Evolutionary conservation across 2,797 vertebrate species (phyloP).

Genomic region (Acestrorhynchus altus): DNA sequence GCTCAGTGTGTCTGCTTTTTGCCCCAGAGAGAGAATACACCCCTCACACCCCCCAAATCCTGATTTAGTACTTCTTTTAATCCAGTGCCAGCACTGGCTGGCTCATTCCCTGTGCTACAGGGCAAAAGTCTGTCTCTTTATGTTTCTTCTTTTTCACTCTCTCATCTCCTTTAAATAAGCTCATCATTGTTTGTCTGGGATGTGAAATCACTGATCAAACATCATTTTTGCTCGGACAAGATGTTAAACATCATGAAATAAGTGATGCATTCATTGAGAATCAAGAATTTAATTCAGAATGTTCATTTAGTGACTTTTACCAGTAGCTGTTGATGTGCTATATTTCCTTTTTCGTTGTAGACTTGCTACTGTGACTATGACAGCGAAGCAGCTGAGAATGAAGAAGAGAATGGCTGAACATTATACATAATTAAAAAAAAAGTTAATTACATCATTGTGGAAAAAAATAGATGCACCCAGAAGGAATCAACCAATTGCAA

Average conservation of each 20-base stretch:
- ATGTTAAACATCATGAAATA: neutral
- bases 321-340: neutral
- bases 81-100: conserved; percentile 1
- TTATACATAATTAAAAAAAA: no score
- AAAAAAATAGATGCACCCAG: no score
- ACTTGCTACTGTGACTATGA: no score
- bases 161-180: neutral
- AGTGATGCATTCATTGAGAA: neutral
- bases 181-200: neutral
- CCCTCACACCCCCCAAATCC: conserved; percentile 1
- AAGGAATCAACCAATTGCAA: no score
- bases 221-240: neutral
- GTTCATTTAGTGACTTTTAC: neutral
- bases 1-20: conserved; percentile 6
- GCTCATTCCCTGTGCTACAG: neutral
- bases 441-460: no score
- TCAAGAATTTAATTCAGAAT: no score
- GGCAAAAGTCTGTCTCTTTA: neutral
- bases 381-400: no score
- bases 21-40: neutral
- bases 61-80: conserved; percentile 19
- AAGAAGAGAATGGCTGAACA: no score
- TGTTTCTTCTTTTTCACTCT: neutral
- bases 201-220: neutral
- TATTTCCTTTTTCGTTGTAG: neutral